A percentile compares a stretch with the other conserved stretches of the same genome.
These are phyloP conservation scores for Urosaurus nigricauda DNA, from an alignment of 2,797 vertebrate genomes.

Conservation along the genomic window DNA sequence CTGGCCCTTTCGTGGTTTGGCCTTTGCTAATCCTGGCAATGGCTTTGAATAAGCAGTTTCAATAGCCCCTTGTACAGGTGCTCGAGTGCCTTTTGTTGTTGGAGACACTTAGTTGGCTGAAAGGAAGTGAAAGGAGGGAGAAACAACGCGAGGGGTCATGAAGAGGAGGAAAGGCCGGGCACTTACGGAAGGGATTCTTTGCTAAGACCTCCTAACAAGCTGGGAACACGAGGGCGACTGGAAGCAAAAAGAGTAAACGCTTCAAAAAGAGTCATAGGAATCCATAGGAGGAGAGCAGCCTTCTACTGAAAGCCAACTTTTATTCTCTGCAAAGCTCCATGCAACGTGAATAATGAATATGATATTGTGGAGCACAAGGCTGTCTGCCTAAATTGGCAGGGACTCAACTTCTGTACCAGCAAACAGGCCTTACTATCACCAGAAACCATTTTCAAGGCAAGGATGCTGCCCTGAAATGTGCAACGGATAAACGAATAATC, in stretches of 20 bases:
- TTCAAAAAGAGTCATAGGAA: background rate
- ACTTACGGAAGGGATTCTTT: background rate
- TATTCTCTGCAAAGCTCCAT: background rate
- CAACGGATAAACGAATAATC: background rate
- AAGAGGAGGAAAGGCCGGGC: conserved; percentile 6
- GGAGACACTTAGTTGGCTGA: conserved; percentile 8
- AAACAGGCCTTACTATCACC: background rate
- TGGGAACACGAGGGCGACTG: background rate
- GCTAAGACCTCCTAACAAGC: conserved; percentile 12
- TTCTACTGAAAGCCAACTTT: background rate
- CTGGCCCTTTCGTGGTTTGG: conserved; percentile 17
- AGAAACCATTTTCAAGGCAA: background rate
- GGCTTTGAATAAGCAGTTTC: conserved; percentile 14
- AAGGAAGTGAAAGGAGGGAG: conserved; percentile 17
- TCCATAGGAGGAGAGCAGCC: background rate
- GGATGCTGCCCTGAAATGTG: background rate
- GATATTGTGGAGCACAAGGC: too few relatives aligned
- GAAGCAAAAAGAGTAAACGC: background rate
- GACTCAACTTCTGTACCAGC: background rate
- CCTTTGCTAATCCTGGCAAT: conserved; percentile 37
- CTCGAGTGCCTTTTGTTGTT: conserved; percentile 19
- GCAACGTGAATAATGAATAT: background rate
- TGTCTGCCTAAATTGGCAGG: background rate
- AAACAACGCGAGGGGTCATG: background rate
- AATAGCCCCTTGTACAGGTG: conserved; percentile 28